Evolutionary conservation across 1,140 invertebrate genomes (phyloP), one percentile per base, ranked within the genome.

Genomic region (Chionoecetes opilio): DNA sequence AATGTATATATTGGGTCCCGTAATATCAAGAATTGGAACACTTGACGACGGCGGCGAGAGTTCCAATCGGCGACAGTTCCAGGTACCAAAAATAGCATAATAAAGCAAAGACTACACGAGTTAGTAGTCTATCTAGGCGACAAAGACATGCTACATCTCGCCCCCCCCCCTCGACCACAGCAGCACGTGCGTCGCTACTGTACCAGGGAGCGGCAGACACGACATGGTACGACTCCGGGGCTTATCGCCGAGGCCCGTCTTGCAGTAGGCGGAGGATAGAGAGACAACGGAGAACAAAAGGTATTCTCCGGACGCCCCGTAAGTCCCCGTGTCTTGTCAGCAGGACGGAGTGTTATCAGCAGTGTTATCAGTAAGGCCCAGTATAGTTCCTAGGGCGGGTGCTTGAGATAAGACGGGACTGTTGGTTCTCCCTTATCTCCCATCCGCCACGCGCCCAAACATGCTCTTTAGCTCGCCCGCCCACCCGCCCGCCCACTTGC

Each of bases 391-490:
- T 86, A 26, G 84, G 84, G 84, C 84, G 84, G 84, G 84, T 86
- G 84, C 84, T 86, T 86, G 84, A 86, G 84, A 86, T 86, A 86
- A 86, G 84, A 26, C 14, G 84, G 3, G 84, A 86, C 32, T 86
- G 84, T 86, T 86, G 6, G 84, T 26, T 86, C 84, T 17, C 32
- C 32, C 84, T 86, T 86, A 86, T 86, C 84, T 86, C 84, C 35
- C 35, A 38, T 86, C 84, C 84, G 84, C 84, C 84, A 86, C 84
- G 84, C 84, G 84, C 35, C 84, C 63, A 75, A 75, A 75, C 63
- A 75, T 8, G 21, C 63, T 75, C 11, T 26, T n/a, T 26, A 14
- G n/a, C 63, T 46, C 84, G 29, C 84, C 32, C 84, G 11, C 84
- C 84, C 32, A 6, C 84, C n/a, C 32, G 82, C 82, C 32, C 29